Evolutionary conservation across 2,113 vertebrate genomes (phyloP).

Genomic region (Pungitius pungitius): DNA sequence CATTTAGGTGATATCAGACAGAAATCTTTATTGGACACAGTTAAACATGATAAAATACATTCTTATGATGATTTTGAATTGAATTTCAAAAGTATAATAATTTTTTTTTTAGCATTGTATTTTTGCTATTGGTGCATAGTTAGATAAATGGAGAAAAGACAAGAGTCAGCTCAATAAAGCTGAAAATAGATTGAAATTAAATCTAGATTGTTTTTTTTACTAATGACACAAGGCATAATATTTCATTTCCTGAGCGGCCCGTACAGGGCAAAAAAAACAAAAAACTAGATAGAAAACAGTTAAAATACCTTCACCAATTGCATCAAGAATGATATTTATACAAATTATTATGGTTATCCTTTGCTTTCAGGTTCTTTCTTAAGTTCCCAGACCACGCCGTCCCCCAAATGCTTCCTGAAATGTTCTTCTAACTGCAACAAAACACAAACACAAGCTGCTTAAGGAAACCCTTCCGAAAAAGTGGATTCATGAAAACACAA

Average conservation of each 20-base stretch:
- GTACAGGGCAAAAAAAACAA: not conserved
- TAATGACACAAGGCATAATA: not conserved
- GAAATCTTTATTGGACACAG: not conserved
- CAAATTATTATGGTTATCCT: not conserved
- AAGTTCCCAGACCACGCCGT: not conserved
- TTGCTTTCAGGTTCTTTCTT: accelerated
- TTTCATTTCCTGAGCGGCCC: not conserved
- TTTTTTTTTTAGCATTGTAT: too few species aligned
- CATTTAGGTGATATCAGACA: not conserved
- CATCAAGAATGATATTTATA: not conserved
- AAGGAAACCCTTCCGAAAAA: not conserved
- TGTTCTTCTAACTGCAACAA: not conserved
- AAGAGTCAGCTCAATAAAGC: not conserved
- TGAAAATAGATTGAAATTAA: not conserved
- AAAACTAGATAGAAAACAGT: not conserved
- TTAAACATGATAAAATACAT: not conserved
- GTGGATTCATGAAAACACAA: not conserved
- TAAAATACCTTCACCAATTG: slow-evolving; percentile 4
- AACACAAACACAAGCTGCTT: slow-evolving; percentile 20
- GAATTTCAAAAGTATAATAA: not conserved
- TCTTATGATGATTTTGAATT: not conserved
- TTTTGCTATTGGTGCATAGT: not conserved
- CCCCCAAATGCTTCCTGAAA: accelerated
- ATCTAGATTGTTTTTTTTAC: not conserved
- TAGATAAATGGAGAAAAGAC: not conserved